Evolutionary conservation across 2,113 vertebrate genomes (phyloP), one percentile per base, ranked within the genome.

Genomic region (Acinonyx jubatus): DNA sequence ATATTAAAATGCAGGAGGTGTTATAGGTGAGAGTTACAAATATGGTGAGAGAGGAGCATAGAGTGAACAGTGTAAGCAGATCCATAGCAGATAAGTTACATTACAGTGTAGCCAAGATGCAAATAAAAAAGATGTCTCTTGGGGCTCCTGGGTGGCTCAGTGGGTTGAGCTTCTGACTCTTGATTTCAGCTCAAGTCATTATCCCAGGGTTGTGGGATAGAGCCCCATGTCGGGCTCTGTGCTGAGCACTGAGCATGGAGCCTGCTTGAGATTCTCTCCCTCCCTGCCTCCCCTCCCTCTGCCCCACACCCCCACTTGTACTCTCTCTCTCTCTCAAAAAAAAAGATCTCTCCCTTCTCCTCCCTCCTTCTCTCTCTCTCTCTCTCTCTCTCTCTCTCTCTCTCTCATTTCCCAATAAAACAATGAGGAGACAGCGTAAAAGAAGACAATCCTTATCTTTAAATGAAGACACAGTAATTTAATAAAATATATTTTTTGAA

Each of bases 401-500:
- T 21, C 16, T 36, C 15, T 55, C 33, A 29, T 76, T 94, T 48
- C 23, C 7, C 79, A 89, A 45, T 63, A 84, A 91, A 95, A 65
- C 25, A 81, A 68, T 83, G 63, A 91, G 36, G 55, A 91, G 63
- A 94, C 29, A 71, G 66, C 61, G 45, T 87, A 55, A 93, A 96
- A 96, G 33, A 88, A 82, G 68, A 71, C 10, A 69, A 45, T 94
- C 27, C 74, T 97, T 38, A 83, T 96, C 73, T 93, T 90, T 89
- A 96, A 96, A 98, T 41, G 80, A 94, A 93, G 45, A 97, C 36
- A 33, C 6, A 78, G 29, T 76, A 94, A 93, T 36, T 38, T 38
- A 69, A 95, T 86, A 16, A 97, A 94, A 91, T 89, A 36, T 33
- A 91, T 92, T 90, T 97, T 92, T 82, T 25, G 41, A 96, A 97